Evolutionary conservation across 2,888 invertebrate species (phyloP), one percentile per base, ranked within the genome.

Genomic region (Sesia bembeciformis): DNA sequence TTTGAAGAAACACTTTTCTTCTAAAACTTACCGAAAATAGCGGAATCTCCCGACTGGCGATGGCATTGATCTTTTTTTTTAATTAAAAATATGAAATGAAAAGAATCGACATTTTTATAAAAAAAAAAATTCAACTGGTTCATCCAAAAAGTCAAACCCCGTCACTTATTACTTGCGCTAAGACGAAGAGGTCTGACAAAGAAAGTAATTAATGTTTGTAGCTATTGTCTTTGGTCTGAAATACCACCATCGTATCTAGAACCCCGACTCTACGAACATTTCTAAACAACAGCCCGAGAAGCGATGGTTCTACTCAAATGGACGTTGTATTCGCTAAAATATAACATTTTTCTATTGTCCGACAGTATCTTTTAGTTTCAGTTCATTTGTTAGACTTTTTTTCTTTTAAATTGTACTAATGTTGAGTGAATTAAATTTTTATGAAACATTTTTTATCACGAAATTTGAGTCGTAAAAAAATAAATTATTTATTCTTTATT

Each of bases 141-240:
- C 46, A 3, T 46, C 5, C n/a, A 46, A 46, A 50, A 50, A 50
- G 39, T 50, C 50, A 7, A 50, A 50, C 39, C 60, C 57, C 55
- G 58, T 59, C 59, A 60, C 57, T 52, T 55, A 8, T 62, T 60
- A 60, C 65, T 60, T 59, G 60, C 66, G 65, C 69, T 65, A 67
- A 73, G 76, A 82, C 56, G 53, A 40, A 55, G 53, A 58, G 55
- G 50, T 43, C 41, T 53, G 54, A 86, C 84, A 86, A 85, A 84
- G 86, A 81, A 83, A 83, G 81, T 83, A 86, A 87, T 87, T 87
- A 87, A 87, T 84, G 84, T 81, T 84, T 80, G 74, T 73, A 64
- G 66, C 75, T 71, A 84, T 87, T 87, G 86, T 87, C 78, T 84
- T 73, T 70, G 69, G 72, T 69, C 76, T 77, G 76, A 77, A 67